phyloP scores from a whole-genome alignment of 2,113 vertebrate genomes.

The Nycticryphes semicollaris region DNA sequence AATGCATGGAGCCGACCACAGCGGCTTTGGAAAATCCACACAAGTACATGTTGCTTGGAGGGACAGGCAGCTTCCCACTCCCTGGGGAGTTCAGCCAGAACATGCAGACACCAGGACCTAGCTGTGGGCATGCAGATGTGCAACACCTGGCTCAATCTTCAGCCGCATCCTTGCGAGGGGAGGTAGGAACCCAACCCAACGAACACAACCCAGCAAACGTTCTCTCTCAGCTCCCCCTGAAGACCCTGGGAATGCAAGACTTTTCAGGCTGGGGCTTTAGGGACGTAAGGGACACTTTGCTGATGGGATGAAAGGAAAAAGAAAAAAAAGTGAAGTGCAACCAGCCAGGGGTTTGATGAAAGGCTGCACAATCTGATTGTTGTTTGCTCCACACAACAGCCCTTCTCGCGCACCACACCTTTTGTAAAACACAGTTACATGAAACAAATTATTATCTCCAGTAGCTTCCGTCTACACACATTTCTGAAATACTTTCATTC shows the following conservation, averaged over 20 bases:
- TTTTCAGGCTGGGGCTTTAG: background rate
- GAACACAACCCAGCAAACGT: background rate
- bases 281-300: background rate
- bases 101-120: background rate
- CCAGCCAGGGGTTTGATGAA: conserved; percentile 9
- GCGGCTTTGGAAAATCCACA: background rate
- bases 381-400: background rate
- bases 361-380: background rate
- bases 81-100: background rate
- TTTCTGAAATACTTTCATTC: conserved; percentile 17
- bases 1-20: fast-evolving
- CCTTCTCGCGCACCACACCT: background rate
- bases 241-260: fast-evolving
- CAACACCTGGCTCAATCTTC: background rate
- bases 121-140: background rate
- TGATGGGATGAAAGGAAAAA: background rate
- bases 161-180: background rate
- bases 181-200: background rate
- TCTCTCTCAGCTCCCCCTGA: background rate
- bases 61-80: background rate
- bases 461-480: conserved; percentile 33
- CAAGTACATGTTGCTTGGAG: no score
- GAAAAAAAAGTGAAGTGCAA: background rate
- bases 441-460: conserved; percentile 10
- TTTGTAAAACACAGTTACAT: background rate